Percentiles rank a stretch among this genome's conserved stretches.
Evolutionary conservation across 2,797 vertebrate genomes (phyloP).

Genomic region (Chloroceryle inda): DNA sequence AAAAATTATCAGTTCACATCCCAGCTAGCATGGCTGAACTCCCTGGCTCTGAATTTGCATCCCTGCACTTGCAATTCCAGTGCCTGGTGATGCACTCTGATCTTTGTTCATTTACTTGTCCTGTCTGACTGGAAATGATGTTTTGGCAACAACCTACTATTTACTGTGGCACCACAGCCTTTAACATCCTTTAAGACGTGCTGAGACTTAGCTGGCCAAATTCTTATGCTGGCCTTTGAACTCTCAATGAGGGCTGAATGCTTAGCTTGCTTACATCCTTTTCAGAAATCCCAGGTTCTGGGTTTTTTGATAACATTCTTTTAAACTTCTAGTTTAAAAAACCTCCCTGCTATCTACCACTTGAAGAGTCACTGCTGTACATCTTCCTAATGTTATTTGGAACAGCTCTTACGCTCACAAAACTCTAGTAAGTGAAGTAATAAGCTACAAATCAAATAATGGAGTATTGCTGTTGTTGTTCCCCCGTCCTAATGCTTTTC

Average conservation of each 20-base stretch:
- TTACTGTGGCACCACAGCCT: conserved; percentile 42
- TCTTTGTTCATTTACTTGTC: conserved; percentile 45
- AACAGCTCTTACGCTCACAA: background rate
- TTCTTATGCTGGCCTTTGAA: background rate
- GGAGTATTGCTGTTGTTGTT: background rate
- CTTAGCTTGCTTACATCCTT: background rate
- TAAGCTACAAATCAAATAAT: background rate
- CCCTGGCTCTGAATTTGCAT: conserved; percentile 4
- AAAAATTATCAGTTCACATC: conserved; percentile 2
- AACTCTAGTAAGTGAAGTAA: background rate
- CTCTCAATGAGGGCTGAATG: background rate
- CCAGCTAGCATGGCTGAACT: background rate
- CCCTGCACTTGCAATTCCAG: conserved; percentile 16
- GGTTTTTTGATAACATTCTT: background rate
- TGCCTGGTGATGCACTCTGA: conserved; percentile 22
- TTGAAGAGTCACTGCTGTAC: background rate
- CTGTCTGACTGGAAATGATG: conserved; percentile 36
- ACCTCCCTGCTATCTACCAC: background rate
- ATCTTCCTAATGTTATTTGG: background rate
- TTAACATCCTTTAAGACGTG: background rate
- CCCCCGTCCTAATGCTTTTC: background rate
- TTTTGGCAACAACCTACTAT: conserved; percentile 61
- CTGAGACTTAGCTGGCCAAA: conserved; percentile 21
- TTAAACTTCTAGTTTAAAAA: background rate
- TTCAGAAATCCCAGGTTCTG: background rate